These are phyloP conservation scores for Porites evermanni DNA, from an alignment of 92 coral and sea anemone genomes.

Conservation along the genomic window DNA sequence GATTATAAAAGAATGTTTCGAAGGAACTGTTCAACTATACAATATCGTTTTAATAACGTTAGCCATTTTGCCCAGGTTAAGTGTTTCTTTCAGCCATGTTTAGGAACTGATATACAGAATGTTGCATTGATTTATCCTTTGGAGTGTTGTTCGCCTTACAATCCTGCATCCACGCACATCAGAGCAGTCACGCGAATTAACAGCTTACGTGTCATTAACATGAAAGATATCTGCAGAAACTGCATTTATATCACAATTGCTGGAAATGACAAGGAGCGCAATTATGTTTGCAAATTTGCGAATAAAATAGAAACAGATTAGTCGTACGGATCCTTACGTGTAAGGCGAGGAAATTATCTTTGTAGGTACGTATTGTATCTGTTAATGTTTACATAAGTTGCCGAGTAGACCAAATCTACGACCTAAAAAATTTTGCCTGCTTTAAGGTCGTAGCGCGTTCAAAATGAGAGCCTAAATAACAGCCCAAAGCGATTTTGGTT, in stretches of 20 bases:
- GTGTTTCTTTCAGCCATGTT: slow-evolving; percentile 6
- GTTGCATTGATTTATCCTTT: slow-evolving; percentile 18
- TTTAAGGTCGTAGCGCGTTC: too few species aligned
- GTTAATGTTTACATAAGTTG: background rate
- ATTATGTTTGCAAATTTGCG: slow-evolving; percentile 1
- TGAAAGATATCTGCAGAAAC: background rate
- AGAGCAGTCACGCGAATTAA: background rate
- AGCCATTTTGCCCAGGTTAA: background rate
- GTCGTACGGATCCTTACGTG: background rate
- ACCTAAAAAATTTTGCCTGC: too few species aligned
- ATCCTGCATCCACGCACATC: slow-evolving; percentile 13
- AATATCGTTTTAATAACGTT: background rate
- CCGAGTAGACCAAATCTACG: too few species aligned
- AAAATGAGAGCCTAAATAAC: too few species aligned
- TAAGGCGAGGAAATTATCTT: background rate
- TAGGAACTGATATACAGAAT: background rate
- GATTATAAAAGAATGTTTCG: slow-evolving; percentile 28
- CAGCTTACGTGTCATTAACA: background rate
- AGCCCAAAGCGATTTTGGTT: too few species aligned
- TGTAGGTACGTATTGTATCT: background rate
- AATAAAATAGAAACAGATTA: slow-evolving; percentile 19
- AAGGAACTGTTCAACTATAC: slow-evolving; percentile 33
- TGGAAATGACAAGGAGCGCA: background rate
- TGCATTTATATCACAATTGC: background rate
- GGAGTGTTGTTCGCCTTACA: slow-evolving; percentile 6